phyloP scores from a whole-genome alignment of 2,888 invertebrate species.

The Oeneis ivallda region DNA sequence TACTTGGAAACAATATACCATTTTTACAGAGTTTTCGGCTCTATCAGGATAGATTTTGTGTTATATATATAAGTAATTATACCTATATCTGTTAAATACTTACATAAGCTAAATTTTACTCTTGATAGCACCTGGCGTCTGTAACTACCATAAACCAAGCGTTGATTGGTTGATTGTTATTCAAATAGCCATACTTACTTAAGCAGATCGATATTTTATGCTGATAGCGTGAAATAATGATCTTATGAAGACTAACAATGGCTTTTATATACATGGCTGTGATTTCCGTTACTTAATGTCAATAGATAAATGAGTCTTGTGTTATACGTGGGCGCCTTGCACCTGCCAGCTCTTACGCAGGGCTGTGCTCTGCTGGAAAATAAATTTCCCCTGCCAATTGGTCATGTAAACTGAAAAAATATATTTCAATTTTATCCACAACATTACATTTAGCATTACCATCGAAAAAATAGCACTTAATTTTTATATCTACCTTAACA shows the following conservation, averaged over 20 bases:
- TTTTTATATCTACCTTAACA: background rate
- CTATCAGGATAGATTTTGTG: too few species aligned
- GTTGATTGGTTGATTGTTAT: conserved; percentile 2
- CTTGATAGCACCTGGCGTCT: background rate
- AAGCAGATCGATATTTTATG: conserved; percentile 24
- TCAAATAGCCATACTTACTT: conserved; percentile 17
- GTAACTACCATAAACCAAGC: background rate
- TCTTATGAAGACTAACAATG: conserved; percentile 36
- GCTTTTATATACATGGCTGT: conserved; percentile 35
- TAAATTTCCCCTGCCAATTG: background rate
- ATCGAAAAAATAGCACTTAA: too few species aligned
- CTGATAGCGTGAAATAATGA: conserved; percentile 30
- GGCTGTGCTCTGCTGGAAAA: conserved; percentile 30
- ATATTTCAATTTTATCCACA: too few species aligned
- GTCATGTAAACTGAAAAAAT: too few species aligned
- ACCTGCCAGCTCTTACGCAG: conserved; percentile 57
- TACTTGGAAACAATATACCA: too few species aligned
- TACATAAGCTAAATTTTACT: too few species aligned
- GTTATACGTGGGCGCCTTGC: conserved; percentile 56
- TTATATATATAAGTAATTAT: too few species aligned
- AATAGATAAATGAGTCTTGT: conserved; percentile 54
- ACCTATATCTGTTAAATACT: too few species aligned
- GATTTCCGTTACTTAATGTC: conserved; percentile 58
- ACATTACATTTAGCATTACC: too few species aligned
- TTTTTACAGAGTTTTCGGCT: too few species aligned